Conservation (phyloP, 1,140 invertebrate species). For the Drosophila bifasciata region DNA sequence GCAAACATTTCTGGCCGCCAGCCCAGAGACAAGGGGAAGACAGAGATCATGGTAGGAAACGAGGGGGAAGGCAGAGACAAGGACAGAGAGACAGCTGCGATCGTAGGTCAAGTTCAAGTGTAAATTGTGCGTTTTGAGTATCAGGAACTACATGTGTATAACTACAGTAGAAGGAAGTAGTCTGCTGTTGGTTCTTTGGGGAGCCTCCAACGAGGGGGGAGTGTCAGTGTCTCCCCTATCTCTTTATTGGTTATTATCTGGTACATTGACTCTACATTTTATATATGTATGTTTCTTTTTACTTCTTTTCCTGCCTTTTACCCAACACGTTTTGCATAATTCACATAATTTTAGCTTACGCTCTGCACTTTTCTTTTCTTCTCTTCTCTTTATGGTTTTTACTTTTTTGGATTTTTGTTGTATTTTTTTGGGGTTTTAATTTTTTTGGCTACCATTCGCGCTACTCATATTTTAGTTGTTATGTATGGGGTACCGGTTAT, state of each 20-base stretch:
- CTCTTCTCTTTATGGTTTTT: conserved; percentile 4
- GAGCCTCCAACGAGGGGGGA: too few species aligned
- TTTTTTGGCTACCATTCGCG: conserved; percentile 8
- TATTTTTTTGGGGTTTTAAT: conserved; percentile 1
- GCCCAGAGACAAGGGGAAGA: conserved; percentile 18
- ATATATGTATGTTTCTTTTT: neutral
- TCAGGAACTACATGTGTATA: conserved; percentile 17
- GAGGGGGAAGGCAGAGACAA: conserved; percentile 6
- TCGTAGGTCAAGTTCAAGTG: conserved; percentile 59
- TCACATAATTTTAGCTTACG: conserved; percentile 73
- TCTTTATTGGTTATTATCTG: conserved; percentile 10
- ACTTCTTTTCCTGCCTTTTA: neutral
- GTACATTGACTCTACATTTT: conserved; percentile 37
- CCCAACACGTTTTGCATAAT: conserved; percentile 74
- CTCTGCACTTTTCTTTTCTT: conserved; percentile 57
- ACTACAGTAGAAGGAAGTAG: neutral
- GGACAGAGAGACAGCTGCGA: conserved; percentile 11
- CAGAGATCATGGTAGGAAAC: neutral
- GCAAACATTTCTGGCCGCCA: conserved; percentile 42
- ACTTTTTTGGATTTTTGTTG: conserved; percentile 4
- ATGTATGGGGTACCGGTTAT: conserved; percentile 45
- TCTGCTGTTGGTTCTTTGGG: too few species aligned
- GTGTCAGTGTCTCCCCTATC: too few species aligned
- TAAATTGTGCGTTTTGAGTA: conserved; percentile 29
- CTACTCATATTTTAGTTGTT: conserved; percentile 64